phyloP scores from a whole-genome alignment of 2,888 invertebrate genomes.

The Morpho achilles region DNA sequence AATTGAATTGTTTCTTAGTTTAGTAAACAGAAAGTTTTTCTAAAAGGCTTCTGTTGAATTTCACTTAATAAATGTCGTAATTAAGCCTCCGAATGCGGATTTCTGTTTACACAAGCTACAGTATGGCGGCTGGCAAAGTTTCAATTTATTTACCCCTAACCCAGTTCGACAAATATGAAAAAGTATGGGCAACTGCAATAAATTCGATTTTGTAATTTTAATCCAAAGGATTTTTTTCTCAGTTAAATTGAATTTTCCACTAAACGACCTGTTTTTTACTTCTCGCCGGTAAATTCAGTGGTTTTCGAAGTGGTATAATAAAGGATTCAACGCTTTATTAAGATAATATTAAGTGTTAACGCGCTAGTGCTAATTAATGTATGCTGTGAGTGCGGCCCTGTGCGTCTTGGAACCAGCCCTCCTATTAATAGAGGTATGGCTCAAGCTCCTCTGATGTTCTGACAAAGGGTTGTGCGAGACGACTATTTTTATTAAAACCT shows the following conservation, averaged over 20 bases:
- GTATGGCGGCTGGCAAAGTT: constrained; percentile 26
- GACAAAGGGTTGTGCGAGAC: constrained; percentile 72
- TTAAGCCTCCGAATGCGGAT: constrained; percentile 19
- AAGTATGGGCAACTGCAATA: constrained; percentile 27
- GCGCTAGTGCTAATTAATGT: constrained; percentile 37
- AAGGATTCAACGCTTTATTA: too few species aligned
- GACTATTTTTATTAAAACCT: constrained; percentile 79
- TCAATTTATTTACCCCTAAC: constrained; percentile 29
- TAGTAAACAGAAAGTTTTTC: constrained; percentile 15
- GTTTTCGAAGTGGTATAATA: background rate
- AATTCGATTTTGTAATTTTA: constrained; percentile 25
- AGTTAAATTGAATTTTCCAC: constrained; percentile 18
- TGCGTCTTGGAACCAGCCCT: constrained; percentile 63
- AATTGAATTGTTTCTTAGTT: constrained; percentile 7
- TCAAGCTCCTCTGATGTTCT: constrained; percentile 67
- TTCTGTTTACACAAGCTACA: constrained; percentile 25
- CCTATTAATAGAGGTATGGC: constrained; percentile 66
- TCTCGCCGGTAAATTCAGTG: constrained; percentile 19
- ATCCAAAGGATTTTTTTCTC: constrained; percentile 19
- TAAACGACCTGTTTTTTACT: constrained; percentile 10
- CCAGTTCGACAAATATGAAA: constrained; percentile 28
- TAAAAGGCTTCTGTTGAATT: constrained; percentile 22
- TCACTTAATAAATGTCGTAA: constrained; percentile 27
- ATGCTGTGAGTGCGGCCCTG: constrained; percentile 51
- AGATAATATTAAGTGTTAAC: too few species aligned